Conservation (phyloP, 2,888 invertebrate species). For the Herminia tarsipennalis region DNA sequence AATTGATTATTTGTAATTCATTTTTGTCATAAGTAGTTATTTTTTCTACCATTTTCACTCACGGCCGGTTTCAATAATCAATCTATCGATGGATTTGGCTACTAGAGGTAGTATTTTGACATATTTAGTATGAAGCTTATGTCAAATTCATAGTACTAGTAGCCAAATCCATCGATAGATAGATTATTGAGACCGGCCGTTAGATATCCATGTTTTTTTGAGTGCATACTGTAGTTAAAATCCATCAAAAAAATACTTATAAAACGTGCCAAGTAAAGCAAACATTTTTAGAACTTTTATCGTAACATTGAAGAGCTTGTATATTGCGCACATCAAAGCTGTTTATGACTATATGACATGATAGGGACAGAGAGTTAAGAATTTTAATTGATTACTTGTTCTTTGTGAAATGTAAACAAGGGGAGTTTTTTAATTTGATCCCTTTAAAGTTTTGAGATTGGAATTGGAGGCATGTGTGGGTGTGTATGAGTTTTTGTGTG, state of each 20-base stretch:
- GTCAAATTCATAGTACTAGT: too few relatives aligned
- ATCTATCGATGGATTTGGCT: too few relatives aligned
- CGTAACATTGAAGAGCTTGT: constrained; percentile 38
- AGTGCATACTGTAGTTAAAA: not conserved
- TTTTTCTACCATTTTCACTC: too few relatives aligned
- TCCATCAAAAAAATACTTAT: constrained; percentile 10
- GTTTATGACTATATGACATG: constrained; percentile 68
- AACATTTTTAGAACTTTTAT: constrained; percentile 55
- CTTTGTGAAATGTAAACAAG: constrained; percentile 68
- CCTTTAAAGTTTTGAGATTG: constrained; percentile 45
- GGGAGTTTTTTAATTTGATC: constrained; percentile 69
- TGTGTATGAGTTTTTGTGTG: constrained; percentile 19
- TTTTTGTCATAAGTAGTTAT: too few relatives aligned
- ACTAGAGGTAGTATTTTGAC: too few relatives aligned
- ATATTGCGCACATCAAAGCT: constrained; percentile 57
- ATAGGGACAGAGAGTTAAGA: constrained; percentile 57
- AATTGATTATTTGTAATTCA: too few relatives aligned
- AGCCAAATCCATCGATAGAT: too few relatives aligned
- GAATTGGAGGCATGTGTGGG: constrained; percentile 40
- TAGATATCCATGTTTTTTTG: too few relatives aligned
- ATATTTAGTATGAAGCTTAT: too few relatives aligned
- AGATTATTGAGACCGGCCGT: too few relatives aligned
- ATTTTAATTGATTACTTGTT: constrained; percentile 64
- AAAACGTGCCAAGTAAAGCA: constrained; percentile 5
- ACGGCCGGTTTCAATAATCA: too few relatives aligned